These are phyloP conservation scores for Cephus nigrinus DNA, from an alignment of 2,888 invertebrate species.

Conservation along the genomic window DNA sequence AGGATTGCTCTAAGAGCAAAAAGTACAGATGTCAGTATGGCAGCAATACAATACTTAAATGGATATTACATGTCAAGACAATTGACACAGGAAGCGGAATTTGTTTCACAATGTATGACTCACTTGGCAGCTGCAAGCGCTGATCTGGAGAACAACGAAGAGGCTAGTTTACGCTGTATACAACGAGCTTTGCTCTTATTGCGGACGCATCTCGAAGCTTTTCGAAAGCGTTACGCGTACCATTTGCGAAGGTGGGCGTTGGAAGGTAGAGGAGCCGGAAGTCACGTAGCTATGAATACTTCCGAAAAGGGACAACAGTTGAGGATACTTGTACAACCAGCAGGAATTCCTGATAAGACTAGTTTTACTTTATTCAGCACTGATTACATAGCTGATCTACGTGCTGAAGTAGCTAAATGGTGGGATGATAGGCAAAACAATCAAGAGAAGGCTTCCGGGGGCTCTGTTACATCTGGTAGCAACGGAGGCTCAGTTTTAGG, in stretches of 20 bases:
- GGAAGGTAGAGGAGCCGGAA: conserved; percentile 82
- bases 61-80: conserved; percentile 94
- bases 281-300: conserved; percentile 78
- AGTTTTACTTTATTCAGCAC: conserved; percentile 82
- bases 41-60: conserved; percentile 94
- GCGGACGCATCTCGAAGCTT: conserved; percentile 94
- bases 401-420: conserved; percentile 96
- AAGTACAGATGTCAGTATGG: conserved; percentile 94
- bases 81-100: conserved; percentile 90
- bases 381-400: conserved; percentile 91
- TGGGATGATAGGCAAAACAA: conserved; percentile 76
- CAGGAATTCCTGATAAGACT: conserved; percentile 87
- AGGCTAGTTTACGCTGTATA: conserved; percentile 87
- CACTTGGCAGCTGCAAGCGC: conserved; percentile 87
- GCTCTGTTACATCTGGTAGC: conserved; percentile 24
- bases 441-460: conserved; percentile 43
- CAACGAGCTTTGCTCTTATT: conserved; percentile 88
- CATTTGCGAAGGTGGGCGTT: conserved; percentile 90
- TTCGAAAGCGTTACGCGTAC: conserved; percentile 87
- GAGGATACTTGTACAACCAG: conserved; percentile 87
- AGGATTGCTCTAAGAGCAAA: conserved; percentile 91
- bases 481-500: conserved; percentile 71
- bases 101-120: conserved; percentile 93
- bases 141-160: conserved; percentile 75
- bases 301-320: conserved; percentile 75